Evolutionary conservation across 2,113 vertebrate genomes (phyloP).

Genomic region (Paracanthobrama guichenoti): DNA sequence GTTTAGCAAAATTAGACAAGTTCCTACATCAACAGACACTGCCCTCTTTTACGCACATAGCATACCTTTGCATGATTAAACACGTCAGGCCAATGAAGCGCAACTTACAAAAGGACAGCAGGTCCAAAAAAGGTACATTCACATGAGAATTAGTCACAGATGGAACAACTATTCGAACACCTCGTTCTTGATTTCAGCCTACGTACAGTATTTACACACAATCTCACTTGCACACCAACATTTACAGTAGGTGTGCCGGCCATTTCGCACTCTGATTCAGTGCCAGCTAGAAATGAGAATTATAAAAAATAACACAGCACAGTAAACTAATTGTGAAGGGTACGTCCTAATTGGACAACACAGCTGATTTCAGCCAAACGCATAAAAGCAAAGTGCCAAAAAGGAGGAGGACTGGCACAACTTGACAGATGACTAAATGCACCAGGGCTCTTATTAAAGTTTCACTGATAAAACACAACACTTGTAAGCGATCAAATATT

Average conservation of each 20-base stretch:
- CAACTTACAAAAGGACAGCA: conserved; percentile 14
- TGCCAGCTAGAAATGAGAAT: conserved; percentile 46
- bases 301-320: conserved; percentile 8
- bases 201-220: conserved; percentile 28
- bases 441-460: conserved; percentile 50
- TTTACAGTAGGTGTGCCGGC: conserved; percentile 37
- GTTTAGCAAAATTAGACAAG: conserved; percentile 7
- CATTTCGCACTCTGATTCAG: conserved; percentile 21
- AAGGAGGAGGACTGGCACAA: neutral
- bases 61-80: conserved; percentile 24
- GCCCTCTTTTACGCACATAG: neutral
- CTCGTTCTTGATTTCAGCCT: conserved; percentile 8
- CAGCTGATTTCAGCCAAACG: neutral
- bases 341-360: conserved; percentile 14
- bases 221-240: neutral
- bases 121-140: conserved; percentile 6
- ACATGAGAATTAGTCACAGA: neutral
- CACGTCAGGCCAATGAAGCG: neutral
- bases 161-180: neutral
- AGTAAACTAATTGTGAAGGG: conserved; percentile 21
- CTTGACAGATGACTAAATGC: conserved; percentile 35
- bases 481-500: conserved; percentile 49
- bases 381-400: conserved; percentile 33
- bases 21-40: conserved; percentile 5
- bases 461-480: conserved; percentile 45